Base-by-base conservation (phyloP, 2,888 invertebrate genomes). In the Drosophila villosipedis region DNA sequence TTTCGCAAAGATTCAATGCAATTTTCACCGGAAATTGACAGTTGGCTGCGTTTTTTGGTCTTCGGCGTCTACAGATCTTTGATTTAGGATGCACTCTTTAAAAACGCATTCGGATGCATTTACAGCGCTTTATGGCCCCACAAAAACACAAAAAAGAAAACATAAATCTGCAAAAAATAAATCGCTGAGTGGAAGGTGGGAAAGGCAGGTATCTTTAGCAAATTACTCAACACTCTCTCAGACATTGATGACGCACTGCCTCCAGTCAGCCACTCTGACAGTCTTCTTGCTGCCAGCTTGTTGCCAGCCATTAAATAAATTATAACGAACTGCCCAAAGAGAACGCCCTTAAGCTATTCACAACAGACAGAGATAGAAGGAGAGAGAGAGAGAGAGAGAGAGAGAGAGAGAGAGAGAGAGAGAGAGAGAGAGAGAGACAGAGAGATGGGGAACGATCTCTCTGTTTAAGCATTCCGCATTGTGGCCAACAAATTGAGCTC, bases 1-100 rank as follows among this genome's bases (percentile, higher is more conserved):
- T 80, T 31, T 30, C 58, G 39, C 54, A 39, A 41, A 73, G 63
- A 72, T 62, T 41, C 81, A 68, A 47, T 52, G 71, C 71, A 68
- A 66, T 82, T 91, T 88, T 91, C 84, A 59, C 76, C 76, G 88
- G 90, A 88, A 91, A 83, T 90, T 69, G 83, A 72, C 78, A 61
- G 78, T 72, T 60, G 76, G 69, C 66, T 55, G 47, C 28, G 41
- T 31, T 37, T 64, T 47, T 37, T 39, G 69, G 80, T n/a, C n/a
- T 14, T 73, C 84, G 78, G 72, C 61, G 57, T 50, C 60, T 61
- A 87, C 77, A 76, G 80, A 91, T 90, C 84, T 90, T 86, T 91
- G 91, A 86, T 89, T 91, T 89, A 91, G 83, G 87, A 90, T 85
- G 90, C 91, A 85, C 92, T 92, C 87, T 91, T 91, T 92, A 91